phyloP scores from a whole-genome alignment of 2,797 vertebrate genomes.

The Hozukius guyotensis region DNA sequence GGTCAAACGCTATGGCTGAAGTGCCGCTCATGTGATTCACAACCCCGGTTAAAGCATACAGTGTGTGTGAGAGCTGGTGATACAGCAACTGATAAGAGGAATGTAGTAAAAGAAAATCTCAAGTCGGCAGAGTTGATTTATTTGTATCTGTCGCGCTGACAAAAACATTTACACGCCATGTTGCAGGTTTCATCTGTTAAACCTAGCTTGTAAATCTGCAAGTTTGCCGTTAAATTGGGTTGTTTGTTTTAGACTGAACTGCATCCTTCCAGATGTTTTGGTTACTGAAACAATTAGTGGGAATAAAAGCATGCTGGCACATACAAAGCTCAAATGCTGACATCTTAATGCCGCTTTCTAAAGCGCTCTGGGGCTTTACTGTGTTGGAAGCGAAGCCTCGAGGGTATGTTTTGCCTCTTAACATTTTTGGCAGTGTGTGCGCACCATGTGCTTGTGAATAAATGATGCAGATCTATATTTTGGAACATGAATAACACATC shows the following conservation, averaged over 20 bases:
- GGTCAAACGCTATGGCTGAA: slow-evolving; percentile 23
- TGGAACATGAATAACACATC: slow-evolving; percentile 44
- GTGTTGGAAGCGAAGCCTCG: slow-evolving; percentile 37
- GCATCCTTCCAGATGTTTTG: slow-evolving; percentile 24
- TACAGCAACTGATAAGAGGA: background rate
- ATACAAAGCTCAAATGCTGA: slow-evolving; percentile 22
- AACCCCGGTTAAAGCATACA: background rate
- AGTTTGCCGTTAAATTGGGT: background rate
- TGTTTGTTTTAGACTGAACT: background rate
- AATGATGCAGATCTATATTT: slow-evolving; percentile 32
- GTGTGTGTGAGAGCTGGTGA: background rate
- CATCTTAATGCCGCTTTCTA: slow-evolving; percentile 52
- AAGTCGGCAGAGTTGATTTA: background rate
- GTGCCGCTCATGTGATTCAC: slow-evolving; percentile 6
- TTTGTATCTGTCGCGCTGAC: background rate
- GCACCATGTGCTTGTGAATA: slow-evolving; percentile 22
- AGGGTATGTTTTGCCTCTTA: slow-evolving; percentile 40
- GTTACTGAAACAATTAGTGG: slow-evolving; percentile 27
- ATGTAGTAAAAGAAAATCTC: background rate
- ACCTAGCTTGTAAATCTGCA: background rate
- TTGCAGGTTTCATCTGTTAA: background rate
- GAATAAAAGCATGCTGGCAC: slow-evolving; percentile 13
- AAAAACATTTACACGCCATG: background rate
- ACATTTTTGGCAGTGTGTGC: background rate
- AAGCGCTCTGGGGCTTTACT: slow-evolving; percentile 46